A percentile compares a stretch with the other conserved stretches of the same genome.
Conservation (phyloP, 2,113 vertebrate genomes). For the Corvus cornix region DNA sequence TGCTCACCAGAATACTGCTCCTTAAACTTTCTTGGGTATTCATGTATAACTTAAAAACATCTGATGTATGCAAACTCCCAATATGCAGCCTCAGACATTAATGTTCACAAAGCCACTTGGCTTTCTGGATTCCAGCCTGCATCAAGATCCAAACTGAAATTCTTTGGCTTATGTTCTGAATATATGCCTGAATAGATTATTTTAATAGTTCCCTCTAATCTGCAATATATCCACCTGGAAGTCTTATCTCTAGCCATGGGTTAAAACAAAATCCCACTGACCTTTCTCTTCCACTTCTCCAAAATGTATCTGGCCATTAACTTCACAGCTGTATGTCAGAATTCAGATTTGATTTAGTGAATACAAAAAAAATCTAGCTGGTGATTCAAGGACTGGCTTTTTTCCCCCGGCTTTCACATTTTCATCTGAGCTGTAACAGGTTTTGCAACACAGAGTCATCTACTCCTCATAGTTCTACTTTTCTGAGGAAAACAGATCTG, state of each 20-base stretch:
- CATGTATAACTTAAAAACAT: not conserved
- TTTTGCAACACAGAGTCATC: not conserved
- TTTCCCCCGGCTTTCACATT: accelerated
- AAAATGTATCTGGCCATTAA: not conserved
- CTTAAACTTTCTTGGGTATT: not conserved
- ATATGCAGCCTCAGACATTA: not conserved
- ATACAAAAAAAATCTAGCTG: not conserved
- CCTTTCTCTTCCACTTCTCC: not conserved
- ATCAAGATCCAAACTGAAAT: not conserved
- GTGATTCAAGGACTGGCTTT: not conserved
- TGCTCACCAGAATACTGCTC: not conserved
- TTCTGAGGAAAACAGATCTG: not conserved
- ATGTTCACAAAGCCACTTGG: not conserved
- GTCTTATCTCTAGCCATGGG: not conserved
- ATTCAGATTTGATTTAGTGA: not conserved
- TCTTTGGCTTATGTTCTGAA: not conserved
- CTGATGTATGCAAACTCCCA: not conserved
- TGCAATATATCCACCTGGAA: not conserved
- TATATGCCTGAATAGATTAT: not conserved
- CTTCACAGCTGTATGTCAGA: not conserved
- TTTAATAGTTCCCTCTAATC: not conserved
- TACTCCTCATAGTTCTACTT: not conserved
- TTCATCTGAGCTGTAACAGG: not conserved
- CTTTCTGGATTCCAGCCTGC: not conserved
- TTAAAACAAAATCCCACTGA: not conserved